Percentiles rank a stretch among this genome's conserved stretches.
Conservation (phyloP, 64 coral and sea anemone species). For the Actinia tenebrosa region DNA sequence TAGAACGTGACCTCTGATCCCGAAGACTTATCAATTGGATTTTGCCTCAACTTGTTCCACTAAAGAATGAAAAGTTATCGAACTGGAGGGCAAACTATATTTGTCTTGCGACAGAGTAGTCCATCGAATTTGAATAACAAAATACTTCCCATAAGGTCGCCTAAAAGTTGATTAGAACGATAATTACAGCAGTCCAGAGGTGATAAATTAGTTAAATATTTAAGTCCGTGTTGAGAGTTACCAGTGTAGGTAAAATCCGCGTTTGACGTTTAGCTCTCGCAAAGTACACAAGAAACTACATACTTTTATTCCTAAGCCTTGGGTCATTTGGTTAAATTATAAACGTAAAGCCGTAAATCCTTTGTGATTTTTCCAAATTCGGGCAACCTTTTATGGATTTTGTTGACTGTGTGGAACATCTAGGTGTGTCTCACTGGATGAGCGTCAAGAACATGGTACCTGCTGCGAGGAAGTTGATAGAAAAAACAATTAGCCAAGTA, state of each 20-base stretch:
- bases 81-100: neutral
- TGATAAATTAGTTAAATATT: constrained; percentile 4
- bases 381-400: neutral
- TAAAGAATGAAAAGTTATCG: constrained; percentile 11
- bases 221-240: neutral
- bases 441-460: neutral
- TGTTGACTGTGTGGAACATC: neutral
- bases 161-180: neutral
- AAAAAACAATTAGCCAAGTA: neutral
- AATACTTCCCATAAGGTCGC: neutral
- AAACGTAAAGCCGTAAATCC: neutral
- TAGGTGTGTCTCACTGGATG: constrained; percentile 4
- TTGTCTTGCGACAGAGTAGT: neutral
- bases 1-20: neutral
- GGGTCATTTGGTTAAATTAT: neutral
- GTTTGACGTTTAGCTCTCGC: neutral
- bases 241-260: neutral
- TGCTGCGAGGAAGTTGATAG: constrained; percentile 10
- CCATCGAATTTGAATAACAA: neutral
- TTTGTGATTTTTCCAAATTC: neutral
- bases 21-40: neutral
- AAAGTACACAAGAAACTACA: neutral
- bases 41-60: constrained; percentile 18
- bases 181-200: neutral
- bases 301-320: neutral